A percentile compares a stretch with the other conserved stretches of the same genome.
Conservation (phyloP, 2,113 vertebrate genomes). For the Thamnaconus septentrionalis region DNA sequence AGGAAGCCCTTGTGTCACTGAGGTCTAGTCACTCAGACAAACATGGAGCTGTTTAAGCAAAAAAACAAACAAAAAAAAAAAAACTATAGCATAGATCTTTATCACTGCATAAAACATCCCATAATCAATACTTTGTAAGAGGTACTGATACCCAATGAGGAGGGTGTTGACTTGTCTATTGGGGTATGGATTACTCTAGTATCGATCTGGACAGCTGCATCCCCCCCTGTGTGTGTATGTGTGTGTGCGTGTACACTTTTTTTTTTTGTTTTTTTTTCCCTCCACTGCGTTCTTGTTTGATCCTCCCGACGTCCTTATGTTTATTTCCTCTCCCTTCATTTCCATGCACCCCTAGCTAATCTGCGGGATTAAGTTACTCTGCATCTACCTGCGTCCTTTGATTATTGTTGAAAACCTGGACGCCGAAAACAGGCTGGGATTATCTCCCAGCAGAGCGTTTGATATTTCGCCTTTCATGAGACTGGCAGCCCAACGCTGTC, state of each 20-base stretch:
- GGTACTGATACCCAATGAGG: conserved; percentile 25
- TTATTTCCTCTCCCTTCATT: conserved; percentile 24
- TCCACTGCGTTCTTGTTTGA: too few species aligned
- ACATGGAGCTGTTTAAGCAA: conserved; percentile 18
- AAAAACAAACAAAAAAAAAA: neutral
- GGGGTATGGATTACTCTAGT: conserved; percentile 32
- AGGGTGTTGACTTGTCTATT: conserved; percentile 19
- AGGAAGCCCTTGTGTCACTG: neutral
- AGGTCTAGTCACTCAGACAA: neutral
- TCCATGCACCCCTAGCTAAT: conserved; percentile 54
- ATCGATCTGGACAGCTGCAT: conserved; percentile 28
- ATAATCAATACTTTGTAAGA: conserved; percentile 38
- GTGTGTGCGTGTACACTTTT: neutral
- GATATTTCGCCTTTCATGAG: conserved; percentile 62
- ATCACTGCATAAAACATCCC: conserved; percentile 29
- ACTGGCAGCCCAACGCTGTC: conserved; percentile 42
- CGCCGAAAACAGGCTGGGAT: conserved; percentile 43
- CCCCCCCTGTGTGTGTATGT: neutral
- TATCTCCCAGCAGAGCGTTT: conserved; percentile 53
- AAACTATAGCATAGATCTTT: too few species aligned
- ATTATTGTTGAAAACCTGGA: conserved; percentile 55
- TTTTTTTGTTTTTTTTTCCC: too few species aligned
- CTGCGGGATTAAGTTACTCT: conserved; percentile 57
- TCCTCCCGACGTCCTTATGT: too few species aligned
- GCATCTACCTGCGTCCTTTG: conserved; percentile 65